phyloP scores from a whole-genome alignment of 35 echinoderm and acorn worm genomes.

The Heliocidaris tuberculata region DNA sequence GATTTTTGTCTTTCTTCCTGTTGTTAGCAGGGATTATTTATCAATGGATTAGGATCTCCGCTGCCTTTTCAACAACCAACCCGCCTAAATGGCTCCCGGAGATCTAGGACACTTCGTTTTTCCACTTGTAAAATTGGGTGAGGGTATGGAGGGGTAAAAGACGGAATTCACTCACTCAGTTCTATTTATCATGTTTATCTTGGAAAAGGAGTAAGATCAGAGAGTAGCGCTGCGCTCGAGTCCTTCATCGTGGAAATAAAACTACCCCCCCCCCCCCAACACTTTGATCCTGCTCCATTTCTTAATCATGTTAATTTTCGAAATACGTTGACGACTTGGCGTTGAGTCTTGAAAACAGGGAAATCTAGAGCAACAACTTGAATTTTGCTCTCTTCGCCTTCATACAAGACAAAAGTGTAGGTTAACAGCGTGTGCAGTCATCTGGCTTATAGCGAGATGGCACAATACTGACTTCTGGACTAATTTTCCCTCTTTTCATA shows the following conservation, averaged over 20 bases:
- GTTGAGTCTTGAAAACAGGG: background rate
- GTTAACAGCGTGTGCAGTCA: too few species aligned
- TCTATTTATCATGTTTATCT: background rate
- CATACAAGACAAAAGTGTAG: background rate
- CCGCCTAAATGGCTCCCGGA: background rate
- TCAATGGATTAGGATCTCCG: background rate
- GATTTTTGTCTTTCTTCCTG: background rate
- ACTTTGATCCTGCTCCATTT: background rate
- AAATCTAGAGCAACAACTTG: slow-evolving; percentile 2
- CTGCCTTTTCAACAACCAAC: background rate
- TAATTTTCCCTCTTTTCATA: too few species aligned
- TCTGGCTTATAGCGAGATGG: too few species aligned
- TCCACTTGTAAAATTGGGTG: background rate
- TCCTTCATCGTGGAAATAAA: background rate
- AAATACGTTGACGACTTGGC: slow-evolving; percentile 8
- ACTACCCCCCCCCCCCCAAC: background rate
- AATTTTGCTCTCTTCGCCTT: background rate
- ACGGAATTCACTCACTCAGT: background rate
- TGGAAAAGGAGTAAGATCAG: background rate
- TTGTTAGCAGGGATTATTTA: slow-evolving; percentile 3
- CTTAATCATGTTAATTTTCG: background rate
- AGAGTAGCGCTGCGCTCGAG: background rate
- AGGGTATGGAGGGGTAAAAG: background rate
- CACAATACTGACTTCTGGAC: too few species aligned
- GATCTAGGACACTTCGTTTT: background rate